These are phyloP conservation scores for Rhopalosiphum maidis DNA, from an alignment of 1,140 invertebrate genomes.

Conservation along the genomic window DNA sequence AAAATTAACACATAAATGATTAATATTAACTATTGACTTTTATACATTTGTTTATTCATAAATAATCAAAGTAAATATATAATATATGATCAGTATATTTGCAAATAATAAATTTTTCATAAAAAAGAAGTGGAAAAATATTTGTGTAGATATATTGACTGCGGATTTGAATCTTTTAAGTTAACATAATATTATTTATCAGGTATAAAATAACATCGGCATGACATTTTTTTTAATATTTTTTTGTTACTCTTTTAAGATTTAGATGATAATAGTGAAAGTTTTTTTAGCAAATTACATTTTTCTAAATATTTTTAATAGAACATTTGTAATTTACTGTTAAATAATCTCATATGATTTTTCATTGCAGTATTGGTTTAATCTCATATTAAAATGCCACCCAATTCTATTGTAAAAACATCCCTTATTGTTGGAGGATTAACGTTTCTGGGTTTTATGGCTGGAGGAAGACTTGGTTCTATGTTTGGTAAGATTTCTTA, in stretches of 20 bases:
- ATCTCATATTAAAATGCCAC: slow-evolving; percentile 11
- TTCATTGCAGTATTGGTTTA: background rate
- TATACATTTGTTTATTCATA: too few species aligned
- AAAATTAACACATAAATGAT: too few species aligned
- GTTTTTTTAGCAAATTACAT: background rate
- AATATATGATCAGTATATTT: too few species aligned
- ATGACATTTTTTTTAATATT: background rate
- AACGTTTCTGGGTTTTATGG: slow-evolving; percentile 43
- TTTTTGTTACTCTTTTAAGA: background rate
- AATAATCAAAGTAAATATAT: too few species aligned
- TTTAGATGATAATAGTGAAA: background rate
- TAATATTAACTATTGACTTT: too few species aligned
- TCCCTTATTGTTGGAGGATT: slow-evolving; percentile 43
- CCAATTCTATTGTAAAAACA: slow-evolving; percentile 15
- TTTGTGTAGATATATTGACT: background rate
- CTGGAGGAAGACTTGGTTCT: slow-evolving; percentile 54
- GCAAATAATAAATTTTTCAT: too few species aligned
- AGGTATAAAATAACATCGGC: too few species aligned
- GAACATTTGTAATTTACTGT: background rate
- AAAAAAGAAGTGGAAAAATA: background rate
- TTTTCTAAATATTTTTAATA: background rate
- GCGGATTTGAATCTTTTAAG: too few species aligned
- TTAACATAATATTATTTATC: too few species aligned
- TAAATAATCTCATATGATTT: background rate
- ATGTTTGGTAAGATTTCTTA: slow-evolving; percentile 24